A percentile compares a stretch with the other conserved stretches of the same genome.
Conservation (phyloP, 2,888 invertebrate genomes). For the Cephus spinipes region DNA sequence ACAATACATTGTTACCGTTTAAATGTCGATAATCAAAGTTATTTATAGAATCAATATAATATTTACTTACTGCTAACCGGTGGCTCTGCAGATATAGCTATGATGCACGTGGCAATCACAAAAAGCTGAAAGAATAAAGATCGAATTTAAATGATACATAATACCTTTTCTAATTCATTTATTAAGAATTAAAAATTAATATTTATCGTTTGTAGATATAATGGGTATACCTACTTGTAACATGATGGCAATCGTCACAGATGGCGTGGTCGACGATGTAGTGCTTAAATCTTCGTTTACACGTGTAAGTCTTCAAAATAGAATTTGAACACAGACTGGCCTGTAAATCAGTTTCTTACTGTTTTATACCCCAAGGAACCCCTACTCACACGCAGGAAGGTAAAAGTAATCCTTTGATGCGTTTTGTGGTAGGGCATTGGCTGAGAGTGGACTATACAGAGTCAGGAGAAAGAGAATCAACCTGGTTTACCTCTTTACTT, state of each 20-base stretch:
- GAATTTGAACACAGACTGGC: slow-evolving; percentile 51
- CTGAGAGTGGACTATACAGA: slow-evolving; percentile 54
- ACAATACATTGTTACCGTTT: neutral
- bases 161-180: neutral
- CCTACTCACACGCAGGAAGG: slow-evolving; percentile 53
- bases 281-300: neutral
- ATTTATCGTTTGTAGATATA: neutral
- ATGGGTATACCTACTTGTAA: slow-evolving; percentile 42
- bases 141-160: neutral
- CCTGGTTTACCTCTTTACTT: slow-evolving; percentile 57
- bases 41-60: slow-evolving; percentile 3
- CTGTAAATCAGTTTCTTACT: slow-evolving; percentile 46
- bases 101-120: slow-evolving; percentile 37
- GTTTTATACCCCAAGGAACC: slow-evolving; percentile 58
- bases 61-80: slow-evolving; percentile 43
- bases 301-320: slow-evolving; percentile 28
- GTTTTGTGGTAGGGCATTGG: slow-evolving; percentile 55
- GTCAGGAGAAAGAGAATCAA: slow-evolving; percentile 55
- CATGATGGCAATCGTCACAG: slow-evolving; percentile 26
- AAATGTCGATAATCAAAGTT: neutral
- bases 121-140: slow-evolving; percentile 29
- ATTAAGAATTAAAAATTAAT: neutral
- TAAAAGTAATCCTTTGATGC: slow-evolving; percentile 52
- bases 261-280: neutral
- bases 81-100: slow-evolving; percentile 40